A percentile compares a stretch with the other conserved stretches of the same genome.
These are phyloP conservation scores for Amblyteles armatorius DNA, from an alignment of 2,888 invertebrate species.

Conservation along the genomic window DNA sequence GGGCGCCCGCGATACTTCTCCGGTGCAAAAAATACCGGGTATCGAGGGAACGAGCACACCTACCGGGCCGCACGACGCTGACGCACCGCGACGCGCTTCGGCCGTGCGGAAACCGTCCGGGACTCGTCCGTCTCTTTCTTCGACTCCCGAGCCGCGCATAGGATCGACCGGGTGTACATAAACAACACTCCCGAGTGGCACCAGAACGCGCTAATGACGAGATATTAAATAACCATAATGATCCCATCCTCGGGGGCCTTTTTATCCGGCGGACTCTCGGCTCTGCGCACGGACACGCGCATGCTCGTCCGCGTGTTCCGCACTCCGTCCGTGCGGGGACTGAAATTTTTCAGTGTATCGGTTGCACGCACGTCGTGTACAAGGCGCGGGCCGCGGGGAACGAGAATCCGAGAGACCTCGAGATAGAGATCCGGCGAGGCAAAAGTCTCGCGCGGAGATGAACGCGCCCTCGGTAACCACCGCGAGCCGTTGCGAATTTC, in stretches of 20 bases:
- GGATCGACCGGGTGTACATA: slow-evolving; percentile 77
- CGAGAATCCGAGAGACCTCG: not conserved
- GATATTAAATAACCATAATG: slow-evolving; percentile 85
- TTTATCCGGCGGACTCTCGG: slow-evolving; percentile 67
- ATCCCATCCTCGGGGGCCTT: slow-evolving; percentile 78
- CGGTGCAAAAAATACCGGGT: slow-evolving; percentile 68
- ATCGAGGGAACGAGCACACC: slow-evolving; percentile 35
- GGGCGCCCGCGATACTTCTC: slow-evolving; percentile 27
- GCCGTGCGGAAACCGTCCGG: not conserved
- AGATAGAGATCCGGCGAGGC: slow-evolving; percentile 28
- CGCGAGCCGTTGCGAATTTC: slow-evolving; percentile 76
- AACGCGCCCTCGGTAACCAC: slow-evolving; percentile 54
- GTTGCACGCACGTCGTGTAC: slow-evolving; percentile 25
- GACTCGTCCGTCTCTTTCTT: slow-evolving; percentile 25
- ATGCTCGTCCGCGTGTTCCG: not conserved
- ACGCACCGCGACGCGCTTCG: slow-evolving; percentile 11
- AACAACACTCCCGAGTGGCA: slow-evolving; percentile 82
- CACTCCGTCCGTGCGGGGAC: not conserved
- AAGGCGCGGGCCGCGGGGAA: slow-evolving; percentile 12
- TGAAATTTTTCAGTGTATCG: slow-evolving; percentile 21
- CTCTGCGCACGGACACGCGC: not conserved
- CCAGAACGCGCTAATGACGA: slow-evolving; percentile 83
- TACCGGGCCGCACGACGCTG: slow-evolving; percentile 27
- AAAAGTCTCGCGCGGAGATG: slow-evolving; percentile 60
- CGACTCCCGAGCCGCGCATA: slow-evolving; percentile 13